These are phyloP conservation scores for Propsilocerus akamusi DNA, from an alignment of 1,140 invertebrate species.

Conservation along the genomic window DNA sequence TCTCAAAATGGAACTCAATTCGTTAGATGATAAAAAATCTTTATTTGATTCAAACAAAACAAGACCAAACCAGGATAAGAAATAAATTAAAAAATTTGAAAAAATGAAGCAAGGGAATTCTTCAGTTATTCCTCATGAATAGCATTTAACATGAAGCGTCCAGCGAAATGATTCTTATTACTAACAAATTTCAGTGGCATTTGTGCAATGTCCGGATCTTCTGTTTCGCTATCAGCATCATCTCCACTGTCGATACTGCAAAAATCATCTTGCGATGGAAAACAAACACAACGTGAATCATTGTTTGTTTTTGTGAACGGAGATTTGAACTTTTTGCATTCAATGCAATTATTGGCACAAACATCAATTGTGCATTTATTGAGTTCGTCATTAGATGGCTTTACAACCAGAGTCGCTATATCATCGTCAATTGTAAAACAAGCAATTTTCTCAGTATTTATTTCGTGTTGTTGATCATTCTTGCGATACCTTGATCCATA, in stretches of 20 bases:
- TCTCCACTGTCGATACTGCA: background rate
- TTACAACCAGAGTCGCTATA: background rate
- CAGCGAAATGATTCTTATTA: background rate
- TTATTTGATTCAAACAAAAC: background rate
- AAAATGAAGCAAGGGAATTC: background rate
- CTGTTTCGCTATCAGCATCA: background rate
- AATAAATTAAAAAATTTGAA: background rate
- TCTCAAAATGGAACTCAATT: slow-evolving; percentile 49
- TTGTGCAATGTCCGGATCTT: background rate
- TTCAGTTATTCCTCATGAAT: background rate
- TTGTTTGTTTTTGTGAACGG: background rate
- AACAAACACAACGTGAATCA: background rate
- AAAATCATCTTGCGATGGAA: background rate
- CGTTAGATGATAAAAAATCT: slow-evolving; percentile 23
- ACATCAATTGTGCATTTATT: background rate
- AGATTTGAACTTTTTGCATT: background rate
- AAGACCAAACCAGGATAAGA: background rate
- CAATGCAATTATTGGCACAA: background rate
- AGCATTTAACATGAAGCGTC: background rate
- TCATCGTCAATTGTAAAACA: background rate
- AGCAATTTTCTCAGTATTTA: background rate
- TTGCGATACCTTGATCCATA: background rate
- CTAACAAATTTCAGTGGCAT: background rate
- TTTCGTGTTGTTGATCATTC: background rate
- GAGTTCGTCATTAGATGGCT: background rate